These are phyloP conservation scores for Gnathonemus echidnorhynchus DNA, from an alignment of 2,113 vertebrate genomes.

Conservation along the genomic window DNA sequence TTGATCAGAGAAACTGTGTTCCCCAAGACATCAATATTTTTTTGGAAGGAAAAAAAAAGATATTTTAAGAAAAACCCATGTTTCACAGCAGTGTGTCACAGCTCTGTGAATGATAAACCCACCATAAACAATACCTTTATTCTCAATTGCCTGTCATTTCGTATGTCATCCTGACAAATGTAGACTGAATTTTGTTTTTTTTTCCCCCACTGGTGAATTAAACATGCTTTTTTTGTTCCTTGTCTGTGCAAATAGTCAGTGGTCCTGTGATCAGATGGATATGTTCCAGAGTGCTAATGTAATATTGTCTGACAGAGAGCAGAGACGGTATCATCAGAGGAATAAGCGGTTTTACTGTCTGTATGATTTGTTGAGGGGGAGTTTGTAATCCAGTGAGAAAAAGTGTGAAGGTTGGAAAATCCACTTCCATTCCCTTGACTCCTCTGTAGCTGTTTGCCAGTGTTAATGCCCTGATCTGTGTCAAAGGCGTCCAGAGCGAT, in stretches of 20 bases:
- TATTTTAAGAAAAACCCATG: not conserved
- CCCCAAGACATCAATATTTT: slow-evolving; percentile 28
- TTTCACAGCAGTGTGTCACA: not conserved
- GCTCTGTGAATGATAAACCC: not conserved
- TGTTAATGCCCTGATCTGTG: not conserved
- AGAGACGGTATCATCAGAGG: not conserved
- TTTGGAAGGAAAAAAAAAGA: slow-evolving; percentile 22
- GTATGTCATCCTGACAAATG: not conserved
- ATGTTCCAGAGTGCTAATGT: not conserved
- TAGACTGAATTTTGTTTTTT: not conserved
- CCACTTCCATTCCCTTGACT: not conserved
- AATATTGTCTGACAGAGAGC: not conserved
- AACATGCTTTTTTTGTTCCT: not conserved
- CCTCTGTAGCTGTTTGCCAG: not conserved
- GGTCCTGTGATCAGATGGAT: not conserved
- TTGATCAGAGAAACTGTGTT: slow-evolving; percentile 28
- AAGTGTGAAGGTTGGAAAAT: not conserved
- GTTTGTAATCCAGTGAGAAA: not conserved
- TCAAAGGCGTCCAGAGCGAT: not conserved
- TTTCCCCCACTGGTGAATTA: not conserved
- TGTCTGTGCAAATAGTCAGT: not conserved
- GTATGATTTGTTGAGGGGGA: not conserved
- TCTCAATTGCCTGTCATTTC: not conserved
- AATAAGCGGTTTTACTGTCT: slow-evolving; percentile 7
- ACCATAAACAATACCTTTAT: not conserved